Percentiles rank a stretch among this genome's conserved stretches.
phyloP scores from a whole-genome alignment of 1,140 invertebrate genomes.

The Schlechtendalia chinensis region DNA sequence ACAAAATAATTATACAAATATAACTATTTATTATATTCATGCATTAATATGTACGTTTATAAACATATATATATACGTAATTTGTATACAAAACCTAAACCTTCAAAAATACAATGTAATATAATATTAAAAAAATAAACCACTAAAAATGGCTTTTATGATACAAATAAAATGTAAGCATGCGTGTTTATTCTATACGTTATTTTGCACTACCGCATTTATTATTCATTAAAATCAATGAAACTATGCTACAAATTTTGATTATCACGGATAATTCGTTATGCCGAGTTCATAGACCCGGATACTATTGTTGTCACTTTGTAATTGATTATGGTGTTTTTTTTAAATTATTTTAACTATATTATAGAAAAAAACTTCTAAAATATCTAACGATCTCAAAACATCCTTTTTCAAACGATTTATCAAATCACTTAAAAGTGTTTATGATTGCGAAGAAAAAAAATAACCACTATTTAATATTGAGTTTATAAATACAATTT shows the following conservation, averaged over 20 bases:
- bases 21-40: background rate
- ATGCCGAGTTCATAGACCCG: conserved; percentile 34
- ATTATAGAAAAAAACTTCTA: background rate
- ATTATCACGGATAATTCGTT: conserved; percentile 40
- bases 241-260: conserved; percentile 33
- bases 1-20: too few relatives aligned
- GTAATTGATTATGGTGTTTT: conserved; percentile 4
- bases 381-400: background rate
- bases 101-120: too few relatives aligned
- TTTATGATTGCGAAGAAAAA: too few relatives aligned
- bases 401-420: background rate
- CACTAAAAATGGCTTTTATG: background rate
- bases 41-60: background rate
- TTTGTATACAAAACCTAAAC: too few relatives aligned
- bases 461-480: too few relatives aligned
- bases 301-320: conserved; percentile 35
- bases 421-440: too few relatives aligned
- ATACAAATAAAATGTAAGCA: background rate
- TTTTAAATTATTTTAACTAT: background rate
- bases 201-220: background rate
- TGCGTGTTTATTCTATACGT: background rate
- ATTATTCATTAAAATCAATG: conserved; percentile 17
- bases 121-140: too few relatives aligned
- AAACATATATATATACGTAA: too few relatives aligned
- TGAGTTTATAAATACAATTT: too few relatives aligned